Evolutionary conservation across 2,888 invertebrate species (phyloP), one percentile per base, ranked within the genome.

Genomic region (Xiphydria camelus): DNA sequence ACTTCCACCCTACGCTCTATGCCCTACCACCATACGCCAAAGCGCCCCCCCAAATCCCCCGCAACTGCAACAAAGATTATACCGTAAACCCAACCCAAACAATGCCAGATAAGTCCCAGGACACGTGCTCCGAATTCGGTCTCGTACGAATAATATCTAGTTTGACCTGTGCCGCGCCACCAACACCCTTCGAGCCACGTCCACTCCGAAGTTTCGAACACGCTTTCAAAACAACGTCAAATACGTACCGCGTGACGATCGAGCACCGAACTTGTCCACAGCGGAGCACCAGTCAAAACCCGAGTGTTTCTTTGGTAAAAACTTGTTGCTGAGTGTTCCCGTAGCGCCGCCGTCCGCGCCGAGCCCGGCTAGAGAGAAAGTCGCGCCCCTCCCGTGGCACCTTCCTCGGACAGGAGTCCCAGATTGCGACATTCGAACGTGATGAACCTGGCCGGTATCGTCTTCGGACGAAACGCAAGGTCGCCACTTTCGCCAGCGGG

Each of bases 271-370:
- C 39, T 41, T 19, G 26, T 35, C 15, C 23, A 35, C 29, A 2
- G 36, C 23, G 4, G 12, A 29, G 5, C 32, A 37, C 34, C 26
- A 23, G 21, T 38, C 20, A 40, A 25, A 33, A 45, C 34, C 41
- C 36, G 25, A 49, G 42, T 34, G 60, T 53, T 65, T 55, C 64
- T 62, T 70, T 68, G 64, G 66, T 70, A 70, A 73, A 73, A 73
- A 74, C 70, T 62, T 61, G 53, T 51, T 55, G 66, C 57, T 56
- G 70, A 73, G 66, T 72, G 69, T 61, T 62, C 56, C 52, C 47
- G 50, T 48, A 47, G 45, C 47, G 53, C 51, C 45, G 40, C 34
- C 46, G 51, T 18, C 17, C 10, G 9, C 34, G 17, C 12, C 18
- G n/a, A 34, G 34, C 15, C 34, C 42, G 49, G 50, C 50, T 46